These are phyloP conservation scores for Scomberomorus guttatus DNA, from an alignment of 2,797 vertebrate species.

Conservation along the genomic window DNA sequence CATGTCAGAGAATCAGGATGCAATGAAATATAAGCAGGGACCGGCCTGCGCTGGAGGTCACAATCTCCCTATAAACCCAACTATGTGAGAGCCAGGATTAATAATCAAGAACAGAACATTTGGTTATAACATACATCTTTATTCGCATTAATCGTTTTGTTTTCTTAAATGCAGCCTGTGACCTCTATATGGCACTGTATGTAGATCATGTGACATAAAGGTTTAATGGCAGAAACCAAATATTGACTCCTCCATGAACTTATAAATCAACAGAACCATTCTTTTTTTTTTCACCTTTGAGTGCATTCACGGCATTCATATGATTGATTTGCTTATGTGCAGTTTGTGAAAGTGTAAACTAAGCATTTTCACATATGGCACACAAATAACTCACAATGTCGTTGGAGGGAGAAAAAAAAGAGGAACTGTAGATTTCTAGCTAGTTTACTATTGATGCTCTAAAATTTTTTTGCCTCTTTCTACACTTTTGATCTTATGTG, in stretches of 20 bases:
- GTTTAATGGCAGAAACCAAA: not conserved
- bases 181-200: not conserved
- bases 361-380: slow-evolving; percentile 26
- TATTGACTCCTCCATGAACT: not conserved
- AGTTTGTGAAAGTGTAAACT: slow-evolving; percentile 24
- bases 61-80: slow-evolving; percentile 45
- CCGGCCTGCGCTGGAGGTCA: slow-evolving; percentile 77
- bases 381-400: slow-evolving; percentile 27
- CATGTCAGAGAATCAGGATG: slow-evolving; percentile 84
- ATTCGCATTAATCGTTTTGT: not conserved
- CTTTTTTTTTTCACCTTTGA: not conserved
- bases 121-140: not conserved
- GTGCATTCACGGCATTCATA: slow-evolving; percentile 6
- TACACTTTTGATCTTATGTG: slow-evolving; percentile 4
- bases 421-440: slow-evolving; percentile 29
- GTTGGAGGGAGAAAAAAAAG: slow-evolving; percentile 6
- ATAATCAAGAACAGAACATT: slow-evolving; percentile 9
- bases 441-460: not conserved
- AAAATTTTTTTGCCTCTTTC: not conserved
- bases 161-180: slow-evolving; percentile 8
- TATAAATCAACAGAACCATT: slow-evolving; percentile 11
- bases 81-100: slow-evolving; percentile 26
- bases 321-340: slow-evolving; percentile 29
- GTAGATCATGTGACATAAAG: slow-evolving; percentile 24
- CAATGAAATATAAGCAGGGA: slow-evolving; percentile 79